These are phyloP conservation scores for Ispidina lecontei DNA, from an alignment of 2,797 vertebrate species.

Conservation along the genomic window DNA sequence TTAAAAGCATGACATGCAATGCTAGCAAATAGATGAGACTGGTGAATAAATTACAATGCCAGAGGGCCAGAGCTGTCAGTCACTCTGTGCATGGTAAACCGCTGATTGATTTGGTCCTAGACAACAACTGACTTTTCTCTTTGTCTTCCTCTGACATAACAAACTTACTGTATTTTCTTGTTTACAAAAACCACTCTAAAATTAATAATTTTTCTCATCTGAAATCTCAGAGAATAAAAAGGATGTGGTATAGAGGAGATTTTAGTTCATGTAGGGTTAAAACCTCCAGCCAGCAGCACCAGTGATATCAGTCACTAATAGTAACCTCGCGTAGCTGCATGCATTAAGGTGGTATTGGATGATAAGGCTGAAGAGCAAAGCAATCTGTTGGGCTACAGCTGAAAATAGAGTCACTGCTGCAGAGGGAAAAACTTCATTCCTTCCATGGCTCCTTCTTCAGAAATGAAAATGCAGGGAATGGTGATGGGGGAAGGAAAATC, in stretches of 20 bases:
- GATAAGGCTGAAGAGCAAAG: constrained; percentile 52
- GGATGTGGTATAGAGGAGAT: neutral
- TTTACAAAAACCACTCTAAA: neutral
- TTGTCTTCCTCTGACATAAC: neutral
- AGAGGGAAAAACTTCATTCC: constrained; percentile 49
- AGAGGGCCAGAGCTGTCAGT: constrained; percentile 44
- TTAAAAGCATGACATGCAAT: constrained; percentile 17
- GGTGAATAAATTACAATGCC: constrained; percentile 52
- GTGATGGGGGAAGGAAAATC: constrained; percentile 41
- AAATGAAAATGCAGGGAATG: constrained; percentile 49
- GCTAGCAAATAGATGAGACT: constrained; percentile 19
- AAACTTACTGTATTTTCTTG: neutral
- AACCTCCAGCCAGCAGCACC: neutral
- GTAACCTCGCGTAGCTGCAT: constrained; percentile 45
- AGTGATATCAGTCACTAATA: constrained; percentile 55
- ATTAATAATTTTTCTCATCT: neutral
- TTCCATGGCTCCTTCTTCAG: constrained; percentile 52
- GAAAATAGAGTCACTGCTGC: constrained; percentile 40
- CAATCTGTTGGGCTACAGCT: constrained; percentile 45
- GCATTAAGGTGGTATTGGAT: constrained; percentile 56
- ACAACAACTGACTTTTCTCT: constrained; percentile 26
- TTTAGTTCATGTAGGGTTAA: constrained; percentile 49
- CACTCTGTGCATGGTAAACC: neutral
- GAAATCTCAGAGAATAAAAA: neutral
- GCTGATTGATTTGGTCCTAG: constrained; percentile 24